Evolutionary conservation across 2,888 invertebrate species (phyloP), one percentile per base, ranked within the genome.

Genomic region (Callyntrura sp.): DNA sequence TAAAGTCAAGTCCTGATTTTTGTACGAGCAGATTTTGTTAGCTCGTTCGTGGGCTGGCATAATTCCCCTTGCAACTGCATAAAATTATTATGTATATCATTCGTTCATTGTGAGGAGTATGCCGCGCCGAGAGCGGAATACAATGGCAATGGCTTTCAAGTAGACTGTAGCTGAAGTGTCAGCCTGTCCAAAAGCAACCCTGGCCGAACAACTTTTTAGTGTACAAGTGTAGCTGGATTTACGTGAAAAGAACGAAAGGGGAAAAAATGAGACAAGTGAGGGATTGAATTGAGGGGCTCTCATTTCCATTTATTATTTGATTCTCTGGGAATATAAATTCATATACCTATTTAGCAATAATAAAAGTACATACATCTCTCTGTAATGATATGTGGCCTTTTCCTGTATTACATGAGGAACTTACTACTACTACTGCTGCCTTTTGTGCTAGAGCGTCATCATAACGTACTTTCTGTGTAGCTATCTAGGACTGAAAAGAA

Each of bases 201-300:
- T 57, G 55, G 57, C 43, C 57, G 73, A 60, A 60, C 85, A 88
- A 68, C 45, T 88, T 83, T 86, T 70, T 85, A 45, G 17, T 79
- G 20, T 57, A 12, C 11, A 8, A 17, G 20, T 23, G 51, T 60
- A 89, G 84, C 43, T 79, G 68, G 88, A 78, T 84, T 84, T 89
- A 89, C 84, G 62, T 76, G 23, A 76, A 62, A 84, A 45, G 76
- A 60, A 35, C 43, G 57, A 79, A 79, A 79, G 62, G 76, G 76
- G 79, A 73, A 68, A 88, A 78, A 79, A 79, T 17, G 57, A 82
- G 43, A 48, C 68, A 82, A 88, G 62, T 68, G 84, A 89, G 88
- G 83, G 84, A 89, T 89, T 89, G 88, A 89, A 89, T 89, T 84
- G 88, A 89, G 88, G 88, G 88, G 84, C 88, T 89, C 88, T 79